phyloP scores from a whole-genome alignment of 1,140 invertebrate species.

The Orchesella cincta region DNA sequence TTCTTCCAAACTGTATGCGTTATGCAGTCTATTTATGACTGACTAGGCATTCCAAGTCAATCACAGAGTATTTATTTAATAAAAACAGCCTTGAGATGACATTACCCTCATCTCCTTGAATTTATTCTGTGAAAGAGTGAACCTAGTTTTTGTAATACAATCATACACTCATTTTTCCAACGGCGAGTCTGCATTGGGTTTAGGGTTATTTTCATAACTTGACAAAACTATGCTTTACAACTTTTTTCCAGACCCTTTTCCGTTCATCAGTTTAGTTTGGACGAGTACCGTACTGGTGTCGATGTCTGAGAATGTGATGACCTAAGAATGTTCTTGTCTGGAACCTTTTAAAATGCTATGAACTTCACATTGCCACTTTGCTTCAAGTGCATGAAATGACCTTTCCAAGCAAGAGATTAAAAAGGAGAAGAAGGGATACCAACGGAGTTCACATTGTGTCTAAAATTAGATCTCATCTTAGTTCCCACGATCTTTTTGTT shows the following conservation, averaged over 20 bases:
- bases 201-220: too few species aligned
- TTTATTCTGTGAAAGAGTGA: not conserved
- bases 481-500: not conserved
- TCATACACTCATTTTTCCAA: not conserved
- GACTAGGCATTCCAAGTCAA: conserved; percentile 13
- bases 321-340: not conserved
- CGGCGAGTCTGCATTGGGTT: not conserved
- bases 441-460: not conserved
- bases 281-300: not conserved
- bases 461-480: conserved; percentile 2
- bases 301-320: conserved; percentile 2
- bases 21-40: too few species aligned
- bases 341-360: not conserved
- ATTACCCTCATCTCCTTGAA: conserved; percentile 19
- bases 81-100: conserved; percentile 8
- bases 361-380: not conserved
- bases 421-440: not conserved
- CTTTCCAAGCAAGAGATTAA: not conserved
- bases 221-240: not conserved
- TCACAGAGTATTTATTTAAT: not conserved
- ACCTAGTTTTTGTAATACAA: too few species aligned
- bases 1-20: too few species aligned
- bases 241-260: conserved; percentile 14
- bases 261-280: not conserved
- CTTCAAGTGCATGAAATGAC: not conserved